Conservation (phyloP, 2,113 vertebrate species). For the Amphiprion ocellaris region DNA sequence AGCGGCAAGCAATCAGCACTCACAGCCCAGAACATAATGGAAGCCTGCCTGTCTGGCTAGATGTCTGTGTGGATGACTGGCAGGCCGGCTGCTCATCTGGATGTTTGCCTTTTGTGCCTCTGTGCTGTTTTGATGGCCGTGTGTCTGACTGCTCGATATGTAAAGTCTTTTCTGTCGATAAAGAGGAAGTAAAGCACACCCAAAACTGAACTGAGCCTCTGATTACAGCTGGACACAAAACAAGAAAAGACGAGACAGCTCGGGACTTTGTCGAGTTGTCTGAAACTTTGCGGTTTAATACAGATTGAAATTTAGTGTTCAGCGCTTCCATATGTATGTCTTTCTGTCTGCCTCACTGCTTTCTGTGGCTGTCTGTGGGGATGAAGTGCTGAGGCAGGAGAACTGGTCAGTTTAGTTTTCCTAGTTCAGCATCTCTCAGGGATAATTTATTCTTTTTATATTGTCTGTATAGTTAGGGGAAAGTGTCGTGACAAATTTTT, state of each 20-base stretch:
- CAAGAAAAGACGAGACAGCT: neutral
- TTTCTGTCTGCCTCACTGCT: conserved; percentile 25
- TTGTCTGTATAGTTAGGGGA: conserved; percentile 1
- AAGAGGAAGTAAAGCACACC: conserved; percentile 15
- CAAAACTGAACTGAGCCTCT: conserved; percentile 6
- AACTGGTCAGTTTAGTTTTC: conserved; percentile 27
- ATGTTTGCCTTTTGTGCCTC: conserved; percentile 43
- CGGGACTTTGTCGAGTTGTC: neutral
- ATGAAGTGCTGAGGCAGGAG: conserved; percentile 40
- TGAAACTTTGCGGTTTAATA: neutral
- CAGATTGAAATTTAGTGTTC: neutral
- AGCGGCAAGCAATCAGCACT: conserved; percentile 62
- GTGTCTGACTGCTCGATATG: conserved; percentile 26
- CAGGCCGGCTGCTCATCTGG: conserved; percentile 51
- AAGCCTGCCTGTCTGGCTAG: conserved; percentile 59
- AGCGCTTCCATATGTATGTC: conserved; percentile 9
- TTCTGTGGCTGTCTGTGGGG: neutral
- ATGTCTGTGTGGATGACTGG: conserved; percentile 55
- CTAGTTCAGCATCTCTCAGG: conserved; percentile 40
- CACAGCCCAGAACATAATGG: conserved; percentile 62
- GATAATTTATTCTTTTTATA: conserved; percentile 17
- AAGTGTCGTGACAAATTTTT: neutral
- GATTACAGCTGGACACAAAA: neutral
- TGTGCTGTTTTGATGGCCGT: conserved; percentile 33
- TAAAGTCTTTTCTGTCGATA: conserved; percentile 33